A percentile compares a stretch with the other conserved stretches of the same genome.
These are phyloP conservation scores for Cheilosia grossa DNA, from an alignment of 2,888 invertebrate species.

Conservation along the genomic window DNA sequence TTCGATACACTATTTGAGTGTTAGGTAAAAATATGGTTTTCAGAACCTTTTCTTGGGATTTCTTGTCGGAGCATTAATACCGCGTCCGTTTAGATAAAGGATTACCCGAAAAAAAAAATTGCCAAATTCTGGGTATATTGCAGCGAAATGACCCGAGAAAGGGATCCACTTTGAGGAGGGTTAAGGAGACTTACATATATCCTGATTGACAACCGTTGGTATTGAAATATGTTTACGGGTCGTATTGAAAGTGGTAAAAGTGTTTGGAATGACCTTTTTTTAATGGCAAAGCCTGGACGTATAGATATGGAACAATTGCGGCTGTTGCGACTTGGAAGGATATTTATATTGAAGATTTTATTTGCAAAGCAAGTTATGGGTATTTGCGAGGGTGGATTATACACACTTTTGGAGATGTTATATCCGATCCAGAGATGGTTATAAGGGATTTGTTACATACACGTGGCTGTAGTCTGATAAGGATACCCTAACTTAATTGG, in stretches of 20 bases:
- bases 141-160: constrained; percentile 43
- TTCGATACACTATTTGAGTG: constrained; percentile 50
- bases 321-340: constrained; percentile 53
- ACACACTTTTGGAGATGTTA: constrained; percentile 17
- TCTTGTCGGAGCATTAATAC: constrained; percentile 28
- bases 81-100: constrained; percentile 37
- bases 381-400: constrained; percentile 21
- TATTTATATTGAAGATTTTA: constrained; percentile 51
- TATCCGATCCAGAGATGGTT: constrained; percentile 12
- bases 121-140: constrained; percentile 59
- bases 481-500: not conserved
- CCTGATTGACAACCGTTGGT: constrained; percentile 54
- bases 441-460: constrained; percentile 16
- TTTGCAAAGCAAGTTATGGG: constrained; percentile 36
- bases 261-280: constrained; percentile 40
- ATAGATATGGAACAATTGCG: constrained; percentile 3
- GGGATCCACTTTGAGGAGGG: not conserved
- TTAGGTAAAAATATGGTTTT: constrained; percentile 51
- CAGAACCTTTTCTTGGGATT: constrained; percentile 32
- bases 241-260: constrained; percentile 30
- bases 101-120: constrained; percentile 48
- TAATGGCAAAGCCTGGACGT: constrained; percentile 8
- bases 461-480: constrained; percentile 1
- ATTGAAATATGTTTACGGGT: constrained; percentile 50
- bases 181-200: not conserved